A percentile compares a stretch with the other conserved stretches of the same genome.
phyloP scores from a whole-genome alignment of 1,140 invertebrate genomes.

The Agrilus planipennis region DNA sequence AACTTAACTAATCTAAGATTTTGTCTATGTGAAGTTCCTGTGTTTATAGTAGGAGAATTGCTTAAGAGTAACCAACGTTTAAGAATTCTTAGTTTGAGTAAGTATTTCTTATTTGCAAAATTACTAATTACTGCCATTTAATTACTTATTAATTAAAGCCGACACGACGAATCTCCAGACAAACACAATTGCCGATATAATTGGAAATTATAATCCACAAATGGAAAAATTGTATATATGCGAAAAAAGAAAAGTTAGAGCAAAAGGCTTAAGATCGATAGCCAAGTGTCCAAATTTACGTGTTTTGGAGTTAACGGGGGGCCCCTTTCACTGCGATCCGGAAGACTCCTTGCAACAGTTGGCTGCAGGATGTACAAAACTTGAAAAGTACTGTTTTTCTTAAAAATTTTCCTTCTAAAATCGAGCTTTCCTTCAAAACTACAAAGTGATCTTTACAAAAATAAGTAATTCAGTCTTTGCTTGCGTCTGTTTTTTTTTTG shows the following conservation, averaged over 20 bases:
- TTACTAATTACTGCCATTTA: neutral
- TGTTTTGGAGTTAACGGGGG: conserved; percentile 14
- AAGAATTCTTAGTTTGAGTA: conserved; percentile 15
- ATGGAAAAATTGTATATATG: conserved; percentile 16
- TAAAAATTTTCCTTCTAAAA: no score
- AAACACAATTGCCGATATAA: conserved; percentile 18
- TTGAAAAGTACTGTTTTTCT: no score
- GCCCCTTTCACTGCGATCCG: conserved; percentile 18
- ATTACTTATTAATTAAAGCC: conserved; percentile 9
- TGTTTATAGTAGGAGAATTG: conserved; percentile 13
- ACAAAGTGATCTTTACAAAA: no score
- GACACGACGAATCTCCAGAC: conserved; percentile 18
- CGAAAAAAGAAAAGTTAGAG: conserved; percentile 15
- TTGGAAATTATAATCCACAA: conserved; percentile 14
- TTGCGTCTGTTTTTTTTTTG: neutral
- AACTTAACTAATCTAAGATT: conserved; percentile 14
- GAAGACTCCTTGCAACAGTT: conserved; percentile 21
- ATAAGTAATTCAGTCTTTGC: no score
- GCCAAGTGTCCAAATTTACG: conserved; percentile 16
- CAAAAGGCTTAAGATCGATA: conserved; percentile 18
- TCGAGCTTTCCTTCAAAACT: no score
- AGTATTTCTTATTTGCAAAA: conserved; percentile 1
- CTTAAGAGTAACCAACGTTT: conserved; percentile 15
- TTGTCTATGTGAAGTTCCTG: conserved; percentile 15
- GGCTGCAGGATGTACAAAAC: conserved; percentile 17